Evolutionary conservation across 2,113 vertebrate species (phyloP), one percentile per base, ranked within the genome.

Genomic region (Sinocyclocheilus anophthalmus): DNA sequence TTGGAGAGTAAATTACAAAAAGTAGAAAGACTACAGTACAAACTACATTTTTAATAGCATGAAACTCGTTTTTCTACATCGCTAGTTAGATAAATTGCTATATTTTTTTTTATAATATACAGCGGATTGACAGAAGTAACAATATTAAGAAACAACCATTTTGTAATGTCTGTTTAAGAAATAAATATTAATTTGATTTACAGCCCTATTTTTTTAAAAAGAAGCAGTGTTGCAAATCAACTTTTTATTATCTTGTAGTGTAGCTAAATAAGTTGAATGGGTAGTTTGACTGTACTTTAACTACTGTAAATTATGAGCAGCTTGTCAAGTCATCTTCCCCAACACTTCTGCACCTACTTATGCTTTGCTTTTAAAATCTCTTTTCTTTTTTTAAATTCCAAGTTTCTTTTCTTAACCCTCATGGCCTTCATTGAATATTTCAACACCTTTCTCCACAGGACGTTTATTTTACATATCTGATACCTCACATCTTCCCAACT

Each of bases 391-490:
- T 14, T 75, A 6, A 24, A n/a, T 26, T 6, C 13, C 1, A 13
- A 50, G 5, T 50, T 53, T 50, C 6, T 50, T 53, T 53, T 14
- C 75, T 18, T 30, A 77, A 9, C 22, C 14, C 39, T 14, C 13
- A 6, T 0, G 22, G 39, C 8, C n/a, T 42, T 42, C 22, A 45
- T 45, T 11, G 3, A 63, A 76, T 76, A 76, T 76, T 81, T 42
- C 59, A 45, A 45, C 7, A 81, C 12, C 39, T 26, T 45, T 81
- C n/a, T 63, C 59, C 63, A 45, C 59, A 45, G 12, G n/a, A 65
- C 13, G 16, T 48, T 81, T 63, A 30, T 42, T 63, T 80, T 42
- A 80, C 57, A 80, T 65, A 77, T 55, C 79, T 45, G 59, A 65
- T 65, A 26, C 24, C 13, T 67, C n/a, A 50, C n/a, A 53, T 82